Percentiles rank a stretch among this genome's conserved stretches.
Evolutionary conservation across 2,797 vertebrate genomes (phyloP).

Genomic region (Pangasius djambal): DNA sequence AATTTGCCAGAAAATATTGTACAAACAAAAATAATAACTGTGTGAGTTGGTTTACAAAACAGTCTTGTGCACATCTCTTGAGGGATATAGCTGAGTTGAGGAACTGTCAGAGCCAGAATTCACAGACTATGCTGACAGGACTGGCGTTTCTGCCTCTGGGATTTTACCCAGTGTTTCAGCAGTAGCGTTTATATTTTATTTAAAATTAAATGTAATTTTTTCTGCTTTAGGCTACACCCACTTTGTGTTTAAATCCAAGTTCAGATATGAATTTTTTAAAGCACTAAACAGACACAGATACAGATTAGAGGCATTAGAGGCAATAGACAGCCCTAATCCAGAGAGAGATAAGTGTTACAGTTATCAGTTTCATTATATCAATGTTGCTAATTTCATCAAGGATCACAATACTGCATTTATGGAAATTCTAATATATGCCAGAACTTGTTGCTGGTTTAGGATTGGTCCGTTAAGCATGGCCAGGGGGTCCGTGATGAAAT

Average conservation of each 20-base stretch:
- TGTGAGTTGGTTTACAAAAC: not conserved
- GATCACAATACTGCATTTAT: not conserved
- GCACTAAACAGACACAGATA: not conserved
- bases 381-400: not conserved
- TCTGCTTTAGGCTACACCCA: not conserved
- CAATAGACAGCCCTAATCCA: not conserved
- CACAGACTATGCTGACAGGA: not conserved
- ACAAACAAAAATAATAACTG: not conserved
- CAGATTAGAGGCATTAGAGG: not conserved
- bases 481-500: not conserved
- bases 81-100: not conserved
- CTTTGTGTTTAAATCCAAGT: not conserved
- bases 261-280: not conserved
- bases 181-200: not conserved
- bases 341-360: not conserved
- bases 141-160: not conserved
- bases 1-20: not conserved
- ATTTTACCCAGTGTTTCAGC: not conserved
- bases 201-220: not conserved
- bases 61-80: not conserved
- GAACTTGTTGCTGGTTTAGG: not conserved
- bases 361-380: not conserved
- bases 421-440: not conserved
- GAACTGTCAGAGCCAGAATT: not conserved
- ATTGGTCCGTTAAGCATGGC: not conserved